Conservation (phyloP, 2,888 invertebrate genomes). For the Hydropsyche betteni region DNA sequence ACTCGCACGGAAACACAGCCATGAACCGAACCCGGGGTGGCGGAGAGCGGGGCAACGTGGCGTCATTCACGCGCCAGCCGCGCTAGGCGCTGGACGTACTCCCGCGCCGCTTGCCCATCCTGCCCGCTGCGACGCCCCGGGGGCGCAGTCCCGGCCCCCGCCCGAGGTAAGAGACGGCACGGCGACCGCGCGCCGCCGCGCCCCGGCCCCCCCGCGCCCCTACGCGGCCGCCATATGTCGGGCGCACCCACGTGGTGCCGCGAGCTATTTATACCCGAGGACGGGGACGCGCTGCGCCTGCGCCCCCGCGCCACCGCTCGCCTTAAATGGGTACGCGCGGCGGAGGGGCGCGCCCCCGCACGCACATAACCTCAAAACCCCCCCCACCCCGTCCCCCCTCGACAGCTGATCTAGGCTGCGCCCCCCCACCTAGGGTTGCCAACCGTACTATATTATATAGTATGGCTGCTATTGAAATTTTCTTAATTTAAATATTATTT, state of each 20-base stretch:
- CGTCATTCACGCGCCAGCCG: slow-evolving; percentile 36
- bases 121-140: background rate
- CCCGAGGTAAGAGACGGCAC: background rate
- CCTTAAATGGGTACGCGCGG: slow-evolving; percentile 17
- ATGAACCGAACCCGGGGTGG: background rate
- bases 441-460: too few species aligned
- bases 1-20: too few species aligned
- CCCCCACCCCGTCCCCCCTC: background rate
- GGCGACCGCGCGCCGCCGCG: background rate
- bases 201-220: background rate
- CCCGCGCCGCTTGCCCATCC: background rate
- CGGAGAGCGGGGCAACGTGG: slow-evolving; percentile 17
- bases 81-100: slow-evolving; percentile 8
- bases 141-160: background rate
- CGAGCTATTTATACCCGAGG: slow-evolving; percentile 22
- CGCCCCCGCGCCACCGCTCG: slow-evolving; percentile 13
- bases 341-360: background rate
- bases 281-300: slow-evolving; percentile 11
- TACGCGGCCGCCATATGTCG: slow-evolving; percentile 20
- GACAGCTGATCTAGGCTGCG: too few species aligned
- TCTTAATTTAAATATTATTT: too few species aligned
- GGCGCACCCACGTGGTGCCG: slow-evolving; percentile 25
- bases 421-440: too few species aligned
- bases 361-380: background rate
- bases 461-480: too few species aligned